Evolutionary conservation across 2,797 vertebrate species (phyloP).

Genomic region (Siniperca obscura): DNA sequence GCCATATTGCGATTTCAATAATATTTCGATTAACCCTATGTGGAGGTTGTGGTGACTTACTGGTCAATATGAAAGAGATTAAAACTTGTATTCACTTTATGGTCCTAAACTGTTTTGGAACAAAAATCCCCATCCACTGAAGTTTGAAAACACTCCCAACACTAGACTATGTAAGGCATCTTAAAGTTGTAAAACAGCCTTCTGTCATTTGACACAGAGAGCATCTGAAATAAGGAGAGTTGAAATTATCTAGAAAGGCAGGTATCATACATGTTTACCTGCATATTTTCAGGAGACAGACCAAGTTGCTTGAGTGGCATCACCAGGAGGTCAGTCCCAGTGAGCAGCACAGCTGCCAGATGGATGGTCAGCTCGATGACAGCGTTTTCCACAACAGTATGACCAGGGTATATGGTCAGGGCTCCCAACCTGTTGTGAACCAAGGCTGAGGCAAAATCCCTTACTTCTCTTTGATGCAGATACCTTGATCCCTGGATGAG

Average conservation of each 20-base stretch:
- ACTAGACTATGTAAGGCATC: neutral
- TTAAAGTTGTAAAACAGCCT: neutral
- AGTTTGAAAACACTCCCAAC: neutral
- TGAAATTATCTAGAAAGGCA: neutral
- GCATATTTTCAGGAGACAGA: constrained; percentile 83
- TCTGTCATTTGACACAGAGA: constrained; percentile 3
- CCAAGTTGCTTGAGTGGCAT: constrained; percentile 86
- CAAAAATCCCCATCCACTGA: neutral
- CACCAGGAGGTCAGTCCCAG: constrained; percentile 68
- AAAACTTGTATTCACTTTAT: neutral
- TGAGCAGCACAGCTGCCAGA: constrained; percentile 79
- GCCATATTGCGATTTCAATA: no score
- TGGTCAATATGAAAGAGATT: neutral
- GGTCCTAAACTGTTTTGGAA: neutral
- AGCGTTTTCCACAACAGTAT: neutral
- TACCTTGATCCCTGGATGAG: constrained; percentile 76
- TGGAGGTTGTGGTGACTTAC: neutral
- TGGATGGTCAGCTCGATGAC: constrained; percentile 84
- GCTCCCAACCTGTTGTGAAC: constrained; percentile 76
- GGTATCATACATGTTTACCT: constrained; percentile 76
- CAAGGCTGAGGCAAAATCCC: constrained; percentile 79
- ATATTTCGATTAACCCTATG: no score
- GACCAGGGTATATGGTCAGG: constrained; percentile 45
- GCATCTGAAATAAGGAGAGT: neutral
- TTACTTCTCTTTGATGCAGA: constrained; percentile 67